These are phyloP conservation scores for Eupithecia pulchellata DNA, from an alignment of 2,888 invertebrate species.

Conservation along the genomic window DNA sequence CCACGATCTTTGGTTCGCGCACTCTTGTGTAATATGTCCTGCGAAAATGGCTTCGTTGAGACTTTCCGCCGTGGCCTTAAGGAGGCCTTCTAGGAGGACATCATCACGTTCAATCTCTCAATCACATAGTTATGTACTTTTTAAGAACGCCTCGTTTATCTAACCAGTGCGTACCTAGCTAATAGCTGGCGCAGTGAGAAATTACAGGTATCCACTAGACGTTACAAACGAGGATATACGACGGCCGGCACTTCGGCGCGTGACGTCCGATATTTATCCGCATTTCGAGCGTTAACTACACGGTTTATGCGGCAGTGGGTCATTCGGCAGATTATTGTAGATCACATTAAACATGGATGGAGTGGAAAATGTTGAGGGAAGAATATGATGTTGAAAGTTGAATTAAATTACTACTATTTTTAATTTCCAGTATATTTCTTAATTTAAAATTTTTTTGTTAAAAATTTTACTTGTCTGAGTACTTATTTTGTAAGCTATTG, in stretches of 20 bases:
- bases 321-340: slow-evolving; percentile 9
- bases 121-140: background rate
- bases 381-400: background rate
- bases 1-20: too few species aligned
- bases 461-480: too few species aligned
- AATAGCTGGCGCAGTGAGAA: slow-evolving; percentile 44
- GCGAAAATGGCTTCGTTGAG: background rate
- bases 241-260: slow-evolving; percentile 35
- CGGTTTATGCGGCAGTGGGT: slow-evolving; percentile 23
- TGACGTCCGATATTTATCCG: slow-evolving; percentile 40
- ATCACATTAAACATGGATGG: slow-evolving; percentile 11
- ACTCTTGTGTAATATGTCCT: background rate
- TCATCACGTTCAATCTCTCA: background rate
- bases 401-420: background rate
- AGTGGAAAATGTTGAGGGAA: slow-evolving; percentile 4
- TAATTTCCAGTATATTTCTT: too few species aligned
- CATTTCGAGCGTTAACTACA: slow-evolving; percentile 34
- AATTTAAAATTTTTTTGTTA: too few species aligned
- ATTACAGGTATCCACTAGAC: slow-evolving; percentile 55
- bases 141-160: background rate
- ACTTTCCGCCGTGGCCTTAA: background rate
- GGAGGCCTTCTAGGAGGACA: background rate
- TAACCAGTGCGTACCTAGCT: slow-evolving; percentile 12
- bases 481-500: too few species aligned
- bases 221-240: slow-evolving; percentile 51